phyloP scores from a whole-genome alignment of 2,113 vertebrate genomes.

The Tetraodon nigroviridis region DNA sequence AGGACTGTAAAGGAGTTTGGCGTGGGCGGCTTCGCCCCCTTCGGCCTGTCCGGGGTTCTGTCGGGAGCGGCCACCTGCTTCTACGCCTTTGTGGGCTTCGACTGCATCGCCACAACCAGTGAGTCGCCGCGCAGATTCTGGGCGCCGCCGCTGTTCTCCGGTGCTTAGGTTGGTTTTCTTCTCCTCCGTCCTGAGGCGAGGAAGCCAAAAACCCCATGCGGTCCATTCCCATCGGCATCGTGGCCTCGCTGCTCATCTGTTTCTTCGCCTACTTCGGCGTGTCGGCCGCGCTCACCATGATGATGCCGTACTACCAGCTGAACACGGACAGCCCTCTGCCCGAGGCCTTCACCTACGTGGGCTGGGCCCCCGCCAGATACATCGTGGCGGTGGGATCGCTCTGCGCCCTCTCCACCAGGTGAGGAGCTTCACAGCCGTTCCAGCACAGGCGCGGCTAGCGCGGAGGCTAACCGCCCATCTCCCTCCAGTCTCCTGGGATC shows the following conservation, averaged over 20 bases:
- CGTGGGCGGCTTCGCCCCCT: slow-evolving; percentile 85
- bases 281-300: slow-evolving; percentile 88
- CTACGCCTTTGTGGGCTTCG: slow-evolving; percentile 97
- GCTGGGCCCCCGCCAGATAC: slow-evolving; percentile 87
- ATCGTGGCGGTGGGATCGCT: slow-evolving; percentile 89
- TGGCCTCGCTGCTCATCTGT: slow-evolving; percentile 89
- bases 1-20: slow-evolving; percentile 68
- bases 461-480: background rate
- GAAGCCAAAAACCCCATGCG: slow-evolving; percentile 92
- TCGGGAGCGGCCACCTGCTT: slow-evolving; percentile 93
- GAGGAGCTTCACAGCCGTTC: slow-evolving; percentile 8
- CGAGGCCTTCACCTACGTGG: slow-evolving; percentile 82
- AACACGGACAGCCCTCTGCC: slow-evolving; percentile 86
- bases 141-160: background rate
- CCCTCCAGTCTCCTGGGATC: slow-evolving; percentile 85
- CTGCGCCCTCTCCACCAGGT: slow-evolving; percentile 95
- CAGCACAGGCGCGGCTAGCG: background rate
- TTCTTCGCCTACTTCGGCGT: slow-evolving; percentile 93
- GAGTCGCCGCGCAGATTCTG: slow-evolving; percentile 39
- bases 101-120: slow-evolving; percentile 98
- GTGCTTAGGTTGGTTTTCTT: background rate
- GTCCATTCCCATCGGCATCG: slow-evolving; percentile 90
- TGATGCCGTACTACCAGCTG: slow-evolving; percentile 93
- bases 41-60: slow-evolving; percentile 83
- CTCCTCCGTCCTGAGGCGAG: slow-evolving; percentile 75